Percentiles rank a stretch among this genome's conserved stretches.
Conservation (phyloP, 2,888 invertebrate genomes). For the Acleris literana region DNA sequence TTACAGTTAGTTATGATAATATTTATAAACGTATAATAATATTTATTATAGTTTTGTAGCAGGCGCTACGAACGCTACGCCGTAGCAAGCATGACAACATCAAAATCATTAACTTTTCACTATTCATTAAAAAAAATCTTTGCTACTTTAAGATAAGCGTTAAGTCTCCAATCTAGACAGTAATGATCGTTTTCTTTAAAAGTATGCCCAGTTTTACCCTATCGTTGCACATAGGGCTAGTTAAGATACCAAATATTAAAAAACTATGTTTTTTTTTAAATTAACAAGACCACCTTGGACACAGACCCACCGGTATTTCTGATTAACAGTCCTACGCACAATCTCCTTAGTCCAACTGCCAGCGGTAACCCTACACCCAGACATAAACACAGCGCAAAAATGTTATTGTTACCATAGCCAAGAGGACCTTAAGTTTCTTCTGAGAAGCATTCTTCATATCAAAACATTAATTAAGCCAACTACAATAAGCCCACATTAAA, state of each 20-base stretch:
- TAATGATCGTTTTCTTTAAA: neutral
- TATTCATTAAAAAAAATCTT: no score
- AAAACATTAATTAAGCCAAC: conserved; percentile 52
- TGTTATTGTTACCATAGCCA: conserved; percentile 65
- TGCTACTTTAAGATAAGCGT: no score
- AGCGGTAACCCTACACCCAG: conserved; percentile 63
- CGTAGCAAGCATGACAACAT: conserved; percentile 8
- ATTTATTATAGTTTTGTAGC: conserved; percentile 1
- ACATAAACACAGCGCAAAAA: conserved; percentile 67
- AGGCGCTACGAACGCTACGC: conserved; percentile 19
- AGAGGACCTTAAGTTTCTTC: conserved; percentile 66
- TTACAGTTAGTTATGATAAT: no score
- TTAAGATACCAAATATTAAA: no score
- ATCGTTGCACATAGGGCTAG: no score
- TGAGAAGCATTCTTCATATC: conserved; percentile 61
- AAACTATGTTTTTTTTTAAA: neutral
- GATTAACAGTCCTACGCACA: conserved; percentile 68
- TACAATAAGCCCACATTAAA: conserved; percentile 35
- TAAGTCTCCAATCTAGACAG: no score
- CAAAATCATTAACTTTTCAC: neutral
- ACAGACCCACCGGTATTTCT: conserved; percentile 53
- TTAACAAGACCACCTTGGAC: conserved; percentile 52
- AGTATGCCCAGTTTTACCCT: no score
- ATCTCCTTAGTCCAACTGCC: conserved; percentile 61
- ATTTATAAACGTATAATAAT: no score